Evolutionary conservation across 2,113 vertebrate genomes (phyloP).

Genomic region (Illadopsis cleaveri): DNA sequence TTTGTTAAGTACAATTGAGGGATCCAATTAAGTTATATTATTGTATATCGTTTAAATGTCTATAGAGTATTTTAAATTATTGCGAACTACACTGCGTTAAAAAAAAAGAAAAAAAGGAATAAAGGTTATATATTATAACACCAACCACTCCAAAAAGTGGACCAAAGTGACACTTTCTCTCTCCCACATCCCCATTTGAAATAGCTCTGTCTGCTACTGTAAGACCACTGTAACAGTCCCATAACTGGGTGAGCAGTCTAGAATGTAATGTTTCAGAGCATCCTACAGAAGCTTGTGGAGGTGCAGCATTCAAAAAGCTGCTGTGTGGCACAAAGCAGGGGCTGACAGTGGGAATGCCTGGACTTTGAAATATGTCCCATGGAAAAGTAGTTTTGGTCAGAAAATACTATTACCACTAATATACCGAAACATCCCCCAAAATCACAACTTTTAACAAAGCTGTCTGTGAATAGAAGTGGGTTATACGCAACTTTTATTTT

Average conservation of each 20-base stretch:
- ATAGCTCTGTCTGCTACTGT: not conserved
- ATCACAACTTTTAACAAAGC: not conserved
- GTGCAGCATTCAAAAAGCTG: not conserved
- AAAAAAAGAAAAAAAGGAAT: not conserved
- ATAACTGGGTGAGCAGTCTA: not conserved
- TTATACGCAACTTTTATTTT: not conserved
- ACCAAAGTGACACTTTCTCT: constrained; percentile 35
- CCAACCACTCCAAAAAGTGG: constrained; percentile 34
- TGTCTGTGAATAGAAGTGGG: not conserved
- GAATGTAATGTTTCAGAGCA: not conserved
- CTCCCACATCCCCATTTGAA: not conserved
- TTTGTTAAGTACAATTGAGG: constrained; percentile 66
- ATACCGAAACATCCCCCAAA: not conserved
- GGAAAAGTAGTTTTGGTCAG: not conserved
- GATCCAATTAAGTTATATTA: constrained; percentile 81
- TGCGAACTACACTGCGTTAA: constrained; percentile 74
- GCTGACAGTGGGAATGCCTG: not conserved
- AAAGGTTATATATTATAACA: constrained; percentile 50
- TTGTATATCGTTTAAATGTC: constrained; percentile 77
- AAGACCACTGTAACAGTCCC: not conserved
- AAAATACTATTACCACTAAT: not conserved
- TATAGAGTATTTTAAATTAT: constrained; percentile 83
- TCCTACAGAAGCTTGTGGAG: not conserved
- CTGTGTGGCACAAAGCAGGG: not conserved
- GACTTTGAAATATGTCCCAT: not conserved